Conservation (phyloP, 2,797 vertebrate genomes). For the Spinibarbus caldwelli region DNA sequence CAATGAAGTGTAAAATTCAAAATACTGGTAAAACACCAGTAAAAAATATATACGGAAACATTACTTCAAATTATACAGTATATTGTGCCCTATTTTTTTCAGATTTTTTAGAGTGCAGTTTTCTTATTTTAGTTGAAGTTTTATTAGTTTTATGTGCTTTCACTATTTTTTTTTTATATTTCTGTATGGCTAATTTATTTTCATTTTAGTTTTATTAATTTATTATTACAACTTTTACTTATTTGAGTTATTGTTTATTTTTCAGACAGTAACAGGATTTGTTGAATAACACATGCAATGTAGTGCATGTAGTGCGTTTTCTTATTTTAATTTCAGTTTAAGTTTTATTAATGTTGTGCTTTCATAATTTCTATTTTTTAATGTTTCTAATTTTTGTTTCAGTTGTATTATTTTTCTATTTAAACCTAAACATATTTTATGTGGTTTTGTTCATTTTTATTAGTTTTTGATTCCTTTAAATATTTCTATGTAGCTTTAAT, state of each 20-base stretch:
- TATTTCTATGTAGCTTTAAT: background rate
- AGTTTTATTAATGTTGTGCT: background rate
- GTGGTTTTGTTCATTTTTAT: background rate
- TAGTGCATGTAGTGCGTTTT: too few relatives aligned
- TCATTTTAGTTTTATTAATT: background rate
- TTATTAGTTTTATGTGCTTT: background rate
- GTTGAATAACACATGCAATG: background rate
- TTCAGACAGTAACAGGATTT: background rate
- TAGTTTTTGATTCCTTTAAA: background rate
- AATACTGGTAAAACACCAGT: too few relatives aligned
- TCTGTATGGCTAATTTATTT: background rate
- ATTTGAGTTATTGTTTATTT: background rate
- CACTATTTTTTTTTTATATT: too few relatives aligned
- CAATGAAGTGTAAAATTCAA: too few relatives aligned
- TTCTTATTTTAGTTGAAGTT: too few relatives aligned
- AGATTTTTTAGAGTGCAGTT: too few relatives aligned
- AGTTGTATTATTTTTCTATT: background rate
- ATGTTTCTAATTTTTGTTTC: background rate
- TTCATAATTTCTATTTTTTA: background rate
- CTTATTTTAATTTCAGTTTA: background rate
- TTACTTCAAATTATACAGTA: too few relatives aligned
- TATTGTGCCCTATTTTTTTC: too few relatives aligned
- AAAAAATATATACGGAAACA: too few relatives aligned
- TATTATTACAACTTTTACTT: background rate
- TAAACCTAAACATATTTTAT: background rate